Base-by-base conservation (phyloP, 92 coral and sea anemone species). In the Scolanthus callimorphus region DNA sequence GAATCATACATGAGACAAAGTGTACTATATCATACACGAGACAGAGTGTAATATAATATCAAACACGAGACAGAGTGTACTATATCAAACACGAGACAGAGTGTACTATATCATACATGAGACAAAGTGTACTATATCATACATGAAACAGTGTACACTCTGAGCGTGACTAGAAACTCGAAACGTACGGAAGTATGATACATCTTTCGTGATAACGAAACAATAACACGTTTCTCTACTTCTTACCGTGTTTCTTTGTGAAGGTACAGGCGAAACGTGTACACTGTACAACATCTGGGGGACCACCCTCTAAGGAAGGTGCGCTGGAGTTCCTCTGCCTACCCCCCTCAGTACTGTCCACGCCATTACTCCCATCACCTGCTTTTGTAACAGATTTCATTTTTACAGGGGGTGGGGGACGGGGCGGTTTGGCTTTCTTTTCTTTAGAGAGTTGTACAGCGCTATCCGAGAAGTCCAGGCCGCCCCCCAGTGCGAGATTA, bases 221-320 rank as follows among this genome's bases (percentile, higher is more conserved):
- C n/a, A n/a, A n/a, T n/a, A n/a, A n/a, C n/a, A n/a, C n/a, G n/a
- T n/a, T n/a, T n/a, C n/a, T n/a, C n/a, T n/a, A n/a, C n/a, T n/a
- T n/a, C 61, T 50, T 64, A 92, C 98, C 98, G 63, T 83, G 68
- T 70, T 94, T 94, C 60, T 85, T 88, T 0, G 99, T 94, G 51
- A 84, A 94, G 25, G 99, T 84, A 59, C 79, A 77, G 19, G 99
- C 99, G 70, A 90, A 94, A 39, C 76, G 78, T 22, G 82, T 62
- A 56, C 96, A 94, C 59, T 76, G 79, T 39, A 94, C 83, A 37
- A 74, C 76, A 43, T 94, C 99, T 29, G 87, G 91, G 17, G 90
- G 84, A 31, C 55, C 76, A n/a, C n/a, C n/a, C 11, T 76, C 79
- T 17, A 51, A 0, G 3, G 64, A 38, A 4, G 67, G 26, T 2